Conservation (phyloP, 2,888 invertebrate genomes). For the Allophyes oxyacanthae region DNA sequence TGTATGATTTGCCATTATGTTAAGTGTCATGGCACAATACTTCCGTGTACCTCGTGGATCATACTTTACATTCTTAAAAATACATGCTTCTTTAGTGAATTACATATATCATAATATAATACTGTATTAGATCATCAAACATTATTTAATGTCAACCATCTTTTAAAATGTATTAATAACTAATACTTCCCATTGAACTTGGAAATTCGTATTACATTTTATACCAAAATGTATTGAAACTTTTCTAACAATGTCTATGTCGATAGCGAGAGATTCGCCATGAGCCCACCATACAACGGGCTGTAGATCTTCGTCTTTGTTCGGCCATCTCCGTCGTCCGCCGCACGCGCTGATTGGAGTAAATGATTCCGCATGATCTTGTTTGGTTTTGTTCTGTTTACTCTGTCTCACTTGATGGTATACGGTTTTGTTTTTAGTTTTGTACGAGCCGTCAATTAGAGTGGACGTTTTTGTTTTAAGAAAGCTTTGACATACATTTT, state of each 20-base stretch:
- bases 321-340: slow-evolving; percentile 65
- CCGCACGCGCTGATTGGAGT: slow-evolving; percentile 78
- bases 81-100: no score
- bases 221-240: neutral
- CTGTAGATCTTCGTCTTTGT: slow-evolving; percentile 68
- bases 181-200: no score
- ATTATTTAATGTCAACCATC: neutral
- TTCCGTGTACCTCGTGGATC: slow-evolving; percentile 1
- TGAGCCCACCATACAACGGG: slow-evolving; percentile 50
- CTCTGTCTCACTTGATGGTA: slow-evolving; percentile 73
- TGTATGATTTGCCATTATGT: slow-evolving; percentile 19
- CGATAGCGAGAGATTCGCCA: slow-evolving; percentile 41
- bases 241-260: slow-evolving; percentile 36
- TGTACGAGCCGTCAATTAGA: slow-evolving; percentile 79
- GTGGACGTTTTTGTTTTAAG: slow-evolving; percentile 36
- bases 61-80: neutral
- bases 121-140: no score
- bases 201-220: no score
- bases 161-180: neutral
- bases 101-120: no score
- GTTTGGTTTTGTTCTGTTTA: slow-evolving; percentile 85
- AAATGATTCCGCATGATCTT: slow-evolving; percentile 86
- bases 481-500: slow-evolving; percentile 40
- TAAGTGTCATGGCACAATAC: slow-evolving; percentile 7
- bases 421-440: slow-evolving; percentile 69